These are phyloP conservation scores for Botrylloides violaceus DNA, from an alignment of 23 tunicate genomes.

Conservation along the genomic window DNA sequence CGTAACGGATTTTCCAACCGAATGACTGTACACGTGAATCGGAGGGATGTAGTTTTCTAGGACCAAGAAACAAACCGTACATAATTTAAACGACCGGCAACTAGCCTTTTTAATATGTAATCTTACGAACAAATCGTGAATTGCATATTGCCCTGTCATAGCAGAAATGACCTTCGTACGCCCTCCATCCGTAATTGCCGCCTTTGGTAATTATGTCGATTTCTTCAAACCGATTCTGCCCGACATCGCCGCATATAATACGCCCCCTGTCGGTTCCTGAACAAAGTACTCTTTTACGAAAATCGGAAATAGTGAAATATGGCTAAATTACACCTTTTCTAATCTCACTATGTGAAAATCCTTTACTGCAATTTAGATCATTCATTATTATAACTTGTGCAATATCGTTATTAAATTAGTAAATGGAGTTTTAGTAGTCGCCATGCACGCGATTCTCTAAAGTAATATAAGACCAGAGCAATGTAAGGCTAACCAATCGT, in stretches of 20 bases:
- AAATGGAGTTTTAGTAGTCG: no score
- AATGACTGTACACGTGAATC: slow-evolving; percentile 48
- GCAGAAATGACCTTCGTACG: slow-evolving; percentile 56
- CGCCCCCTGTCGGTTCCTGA: slow-evolving; percentile 45
- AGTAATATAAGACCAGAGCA: no score
- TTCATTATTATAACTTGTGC: no score
- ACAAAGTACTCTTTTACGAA: no score
- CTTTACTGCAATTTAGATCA: no score
- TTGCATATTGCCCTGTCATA: slow-evolving; percentile 24
- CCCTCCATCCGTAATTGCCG: slow-evolving; percentile 79
- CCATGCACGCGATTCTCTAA: no score
- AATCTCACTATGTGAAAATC: background rate
- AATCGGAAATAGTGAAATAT: background rate
- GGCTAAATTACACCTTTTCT: background rate
- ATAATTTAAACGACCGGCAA: background rate
- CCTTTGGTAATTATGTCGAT: slow-evolving; percentile 63
- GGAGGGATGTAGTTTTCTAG: slow-evolving; percentile 53
- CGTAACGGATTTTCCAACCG: slow-evolving; percentile 65
- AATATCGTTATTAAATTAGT: no score
- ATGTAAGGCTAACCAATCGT: no score
- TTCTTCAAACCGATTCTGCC: slow-evolving; percentile 64
- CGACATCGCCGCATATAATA: slow-evolving; percentile 87
- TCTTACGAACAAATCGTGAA: slow-evolving; percentile 6
- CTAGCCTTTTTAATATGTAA: no score
- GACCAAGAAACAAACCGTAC: background rate